phyloP scores from a whole-genome alignment of 2,888 invertebrate genomes.

The Melinopterus prodromus region DNA sequence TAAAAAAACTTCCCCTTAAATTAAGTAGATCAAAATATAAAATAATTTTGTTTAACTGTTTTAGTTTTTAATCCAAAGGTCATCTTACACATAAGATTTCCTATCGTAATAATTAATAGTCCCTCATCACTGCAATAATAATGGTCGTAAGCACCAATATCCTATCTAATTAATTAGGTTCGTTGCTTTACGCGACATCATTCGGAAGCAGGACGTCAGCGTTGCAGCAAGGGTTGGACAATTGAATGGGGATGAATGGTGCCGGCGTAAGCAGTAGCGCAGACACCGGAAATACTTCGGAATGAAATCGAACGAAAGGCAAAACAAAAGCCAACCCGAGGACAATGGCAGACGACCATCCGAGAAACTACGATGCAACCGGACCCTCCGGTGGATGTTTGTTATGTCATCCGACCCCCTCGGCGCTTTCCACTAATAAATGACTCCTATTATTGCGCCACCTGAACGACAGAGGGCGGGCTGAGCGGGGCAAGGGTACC shows the following conservation, averaged over 20 bases:
- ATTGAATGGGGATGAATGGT: neutral
- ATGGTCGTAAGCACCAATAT: neutral
- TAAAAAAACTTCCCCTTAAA: too few species aligned
- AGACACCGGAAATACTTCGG: neutral
- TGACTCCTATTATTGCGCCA: neutral
- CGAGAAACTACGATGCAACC: neutral
- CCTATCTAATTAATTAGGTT: neutral
- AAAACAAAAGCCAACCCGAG: neutral
- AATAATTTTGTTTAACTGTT: too few species aligned
- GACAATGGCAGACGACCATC: neutral
- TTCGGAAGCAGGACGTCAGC: neutral
- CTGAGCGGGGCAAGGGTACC: neutral
- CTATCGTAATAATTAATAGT: neutral
- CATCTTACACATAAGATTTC: too few species aligned
- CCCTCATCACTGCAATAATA: neutral
- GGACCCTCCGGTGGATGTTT: neutral
- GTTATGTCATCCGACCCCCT: neutral
- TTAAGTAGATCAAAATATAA: too few species aligned
- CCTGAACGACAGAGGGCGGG: neutral
- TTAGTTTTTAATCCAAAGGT: too few species aligned
- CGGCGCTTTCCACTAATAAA: neutral
- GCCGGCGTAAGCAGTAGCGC: neutral
- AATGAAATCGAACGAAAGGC: neutral
- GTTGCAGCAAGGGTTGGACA: neutral
- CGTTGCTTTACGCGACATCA: neutral